Base-by-base conservation (phyloP, 2,888 invertebrate species). In the Phyllotreta striolata region DNA sequence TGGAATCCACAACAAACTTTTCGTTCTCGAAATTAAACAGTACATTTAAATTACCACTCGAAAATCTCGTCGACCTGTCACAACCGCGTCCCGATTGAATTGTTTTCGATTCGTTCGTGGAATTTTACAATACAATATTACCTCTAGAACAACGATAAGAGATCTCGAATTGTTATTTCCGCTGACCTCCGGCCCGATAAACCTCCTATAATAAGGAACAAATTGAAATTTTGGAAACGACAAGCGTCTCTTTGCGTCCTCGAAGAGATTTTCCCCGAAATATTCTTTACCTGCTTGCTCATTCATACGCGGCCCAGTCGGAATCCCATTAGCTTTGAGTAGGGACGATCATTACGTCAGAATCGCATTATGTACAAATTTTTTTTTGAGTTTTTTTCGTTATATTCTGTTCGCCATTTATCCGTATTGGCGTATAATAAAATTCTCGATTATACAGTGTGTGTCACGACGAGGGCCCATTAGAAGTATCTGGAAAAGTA, bases 271-370 rank as follows among this genome's bases (percentile, higher is more conserved):
- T 56, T 56, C 35, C 40, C 9, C 0, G n/a, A 37, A 46, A 56
- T 56, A 46, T 46, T 12, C 47, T 10, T 40, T n/a, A 46, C 47
- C 39, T 52, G 52, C 52, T 52, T 52, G 39, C 39, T 52, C 52
- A 52, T 52, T 38, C 38, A 10, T 52, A 24, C 24, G 4, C 34
- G n/a, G 57, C 47, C 9, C 34, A 47, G 39, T 39, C 49, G 35
- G 34, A 40, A 57, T 47, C 47, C 57, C 57, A 57, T 57, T 57
- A 57, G 47, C 46, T 56, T 57, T 47, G 47, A 57, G 39, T 39
- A 41, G 39, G 57, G 57, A 34, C 57, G 57, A 57, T 57, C 47
- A 57, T 57, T 56, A 56, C 35, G 55, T 13, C 44, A 44, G 34
- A 55, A 40, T 55, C 35, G 34, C 38, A 46, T 46, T 57, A 24